Evolutionary conservation across 2,888 invertebrate species (phyloP).

Genomic region (Coleophora deauratella): DNA sequence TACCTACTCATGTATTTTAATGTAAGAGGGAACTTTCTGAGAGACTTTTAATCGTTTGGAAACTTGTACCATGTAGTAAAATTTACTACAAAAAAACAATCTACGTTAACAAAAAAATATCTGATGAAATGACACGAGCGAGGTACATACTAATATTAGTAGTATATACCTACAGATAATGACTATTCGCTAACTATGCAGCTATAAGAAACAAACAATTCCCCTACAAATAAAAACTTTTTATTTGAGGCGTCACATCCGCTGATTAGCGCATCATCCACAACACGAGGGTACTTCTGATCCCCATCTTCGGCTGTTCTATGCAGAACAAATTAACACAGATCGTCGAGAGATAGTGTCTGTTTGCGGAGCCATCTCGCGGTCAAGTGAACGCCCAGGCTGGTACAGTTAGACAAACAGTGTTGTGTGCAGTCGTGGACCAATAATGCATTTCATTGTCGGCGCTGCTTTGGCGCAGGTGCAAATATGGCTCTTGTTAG

Average conservation of each 20-base stretch:
- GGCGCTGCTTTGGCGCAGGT: slow-evolving; percentile 44
- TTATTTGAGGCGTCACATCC: not conserved
- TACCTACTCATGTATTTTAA: not conserved
- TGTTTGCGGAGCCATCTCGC: slow-evolving; percentile 45
- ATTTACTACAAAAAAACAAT: not conserved
- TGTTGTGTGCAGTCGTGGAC: slow-evolving; percentile 51
- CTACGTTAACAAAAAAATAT: too few relatives aligned
- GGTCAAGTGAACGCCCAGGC: slow-evolving; percentile 60
- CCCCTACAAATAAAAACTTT: not conserved
- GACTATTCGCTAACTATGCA: too few relatives aligned
- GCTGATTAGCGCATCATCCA: not conserved
- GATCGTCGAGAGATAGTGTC: slow-evolving; percentile 48
- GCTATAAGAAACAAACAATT: not conserved
- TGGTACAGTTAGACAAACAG: slow-evolving; percentile 65
- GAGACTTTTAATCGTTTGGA: not conserved
- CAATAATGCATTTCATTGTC: slow-evolving; percentile 67
- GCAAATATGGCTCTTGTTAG: slow-evolving; percentile 23
- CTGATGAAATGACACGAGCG: too few relatives aligned
- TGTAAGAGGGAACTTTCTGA: not conserved
- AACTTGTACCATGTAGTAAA: not conserved
- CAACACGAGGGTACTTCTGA: not conserved
- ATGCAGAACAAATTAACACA: slow-evolving; percentile 66
- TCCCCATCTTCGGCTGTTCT: slow-evolving; percentile 22
- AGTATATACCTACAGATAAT: too few relatives aligned
- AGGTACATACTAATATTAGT: too few relatives aligned